A percentile compares a stretch with the other conserved stretches of the same genome.
Conservation (phyloP, 2,888 invertebrate genomes). For the Atrina japonica region DNA sequence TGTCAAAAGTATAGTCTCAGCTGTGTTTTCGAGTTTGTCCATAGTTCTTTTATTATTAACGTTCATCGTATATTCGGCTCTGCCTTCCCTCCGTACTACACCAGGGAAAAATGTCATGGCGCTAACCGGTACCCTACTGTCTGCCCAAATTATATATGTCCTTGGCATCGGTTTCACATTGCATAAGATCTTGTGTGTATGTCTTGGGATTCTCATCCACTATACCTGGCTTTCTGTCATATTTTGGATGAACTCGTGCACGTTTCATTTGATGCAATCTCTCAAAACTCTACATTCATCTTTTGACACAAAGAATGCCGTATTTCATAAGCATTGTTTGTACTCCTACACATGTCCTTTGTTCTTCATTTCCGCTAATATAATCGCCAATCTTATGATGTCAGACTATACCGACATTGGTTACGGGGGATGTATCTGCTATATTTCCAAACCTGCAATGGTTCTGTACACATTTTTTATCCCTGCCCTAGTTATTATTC, state of each 20-base stretch:
- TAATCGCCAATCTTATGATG: background rate
- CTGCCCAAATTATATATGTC: slow-evolving; percentile 28
- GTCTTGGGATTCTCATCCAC: slow-evolving; percentile 28
- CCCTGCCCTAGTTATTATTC: slow-evolving; percentile 19
- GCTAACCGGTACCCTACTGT: slow-evolving; percentile 10
- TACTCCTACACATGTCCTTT: slow-evolving; percentile 1
- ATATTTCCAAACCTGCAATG: slow-evolving; percentile 27
- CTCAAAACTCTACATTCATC: background rate
- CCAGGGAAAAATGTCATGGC: slow-evolving; percentile 35
- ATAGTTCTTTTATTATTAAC: too few relatives aligned
- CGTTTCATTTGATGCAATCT: slow-evolving; percentile 29
- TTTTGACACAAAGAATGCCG: background rate
- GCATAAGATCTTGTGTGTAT: background rate
- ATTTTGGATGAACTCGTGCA: slow-evolving; percentile 33
- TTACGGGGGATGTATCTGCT: slow-evolving; percentile 33
- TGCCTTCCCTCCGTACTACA: slow-evolving; percentile 25
- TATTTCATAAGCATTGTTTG: background rate
- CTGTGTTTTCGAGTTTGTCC: too few relatives aligned
- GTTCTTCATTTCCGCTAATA: slow-evolving; percentile 2
- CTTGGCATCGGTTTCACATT: slow-evolving; percentile 23
- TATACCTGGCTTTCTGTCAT: slow-evolving; percentile 33
- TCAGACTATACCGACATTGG: slow-evolving; percentile 1
- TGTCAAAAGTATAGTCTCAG: too few relatives aligned
- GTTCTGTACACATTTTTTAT: slow-evolving; percentile 24
- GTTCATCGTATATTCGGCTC: too few relatives aligned